Evolutionary conservation across 2,888 invertebrate species (phyloP).

Genomic region (Torymus texanus): DNA sequence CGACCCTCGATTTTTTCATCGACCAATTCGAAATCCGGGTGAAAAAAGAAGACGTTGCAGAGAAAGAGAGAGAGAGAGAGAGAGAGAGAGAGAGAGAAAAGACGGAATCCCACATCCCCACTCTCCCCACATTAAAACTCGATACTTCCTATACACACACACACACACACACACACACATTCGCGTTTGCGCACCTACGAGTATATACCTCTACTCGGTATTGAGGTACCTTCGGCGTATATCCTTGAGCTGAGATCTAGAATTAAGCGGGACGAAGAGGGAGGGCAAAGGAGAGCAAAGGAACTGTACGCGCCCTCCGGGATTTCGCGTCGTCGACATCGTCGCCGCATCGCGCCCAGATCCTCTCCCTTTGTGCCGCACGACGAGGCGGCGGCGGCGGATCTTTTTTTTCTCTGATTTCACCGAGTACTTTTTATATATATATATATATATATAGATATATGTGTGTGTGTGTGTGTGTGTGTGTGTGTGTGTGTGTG

Average conservation of each 20-base stretch:
- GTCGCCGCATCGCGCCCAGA: slow-evolving; percentile 61
- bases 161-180: neutral
- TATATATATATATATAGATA: neutral
- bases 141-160: slow-evolving; percentile 26
- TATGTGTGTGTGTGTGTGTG: too few species aligned
- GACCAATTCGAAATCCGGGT: too few species aligned
- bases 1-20: too few species aligned
- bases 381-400: slow-evolving; percentile 60
- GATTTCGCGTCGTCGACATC: slow-evolving; percentile 48
- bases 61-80: too few species aligned
- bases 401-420: slow-evolving; percentile 68
- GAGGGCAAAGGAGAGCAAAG: slow-evolving; percentile 24
- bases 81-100: too few species aligned
- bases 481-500: too few species aligned
- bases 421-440: slow-evolving; percentile 60
- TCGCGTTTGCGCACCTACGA: neutral
- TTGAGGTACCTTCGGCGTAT: too few species aligned
- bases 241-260: neutral
- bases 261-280: slow-evolving; percentile 15
- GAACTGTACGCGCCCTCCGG: slow-evolving; percentile 40
- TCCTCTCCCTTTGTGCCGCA: slow-evolving; percentile 60
- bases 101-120: neutral
- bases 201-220: too few species aligned
- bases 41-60: too few species aligned
- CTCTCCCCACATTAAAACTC: slow-evolving; percentile 15